Evolutionary conservation across 2,888 invertebrate genomes (phyloP), one percentile per base, ranked within the genome.

Genomic region (Formica aserva): DNA sequence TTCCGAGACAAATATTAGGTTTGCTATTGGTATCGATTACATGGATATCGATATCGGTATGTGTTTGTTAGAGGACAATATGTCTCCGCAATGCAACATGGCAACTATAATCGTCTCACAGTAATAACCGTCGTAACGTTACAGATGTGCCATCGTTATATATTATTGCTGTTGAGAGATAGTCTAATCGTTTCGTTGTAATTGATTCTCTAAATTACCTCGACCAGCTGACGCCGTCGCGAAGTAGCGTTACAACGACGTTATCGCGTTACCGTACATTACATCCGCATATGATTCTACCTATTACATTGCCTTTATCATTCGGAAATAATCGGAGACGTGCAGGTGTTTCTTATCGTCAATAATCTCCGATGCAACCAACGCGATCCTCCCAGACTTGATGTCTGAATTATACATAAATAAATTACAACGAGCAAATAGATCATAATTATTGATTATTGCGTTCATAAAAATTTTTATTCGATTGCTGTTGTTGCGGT

Each of bases 141-240:
- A 80, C 78, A 80, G 71, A 80, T 80, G 78, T 60, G 78, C 71
- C 78, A 6, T 80, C 78, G 78, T 80, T 80, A 80, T 80, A 71
- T 80, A 45, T 80, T 80, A 80, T 80, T 60, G 78, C 71, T 41
- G 60, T 60, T 80, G 71, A 80, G 78, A 69, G 78, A 80, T 80
- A 60, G 71, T 80, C 78, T 80, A 80, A 80, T 80, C 78, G 71
- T 71, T 80, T 71, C 78, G 78, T 80, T 80, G 60, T 80, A 80
- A 80, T 80, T 80, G 78, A 57, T 80, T 80, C 78, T 60, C 78
- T 71, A 71, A 80, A 71, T 71, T 80, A 71, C 15, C 35, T 45
- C 71, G 32, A 48, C 71, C 71, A 60, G 71, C 71, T 80, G 78
- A 60, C 71, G 71, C 60, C 26, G 18, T 45, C 18, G 26, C 35